These are phyloP conservation scores for Gambelia wislizenii DNA, from an alignment of 2,797 vertebrate species.

Conservation along the genomic window DNA sequence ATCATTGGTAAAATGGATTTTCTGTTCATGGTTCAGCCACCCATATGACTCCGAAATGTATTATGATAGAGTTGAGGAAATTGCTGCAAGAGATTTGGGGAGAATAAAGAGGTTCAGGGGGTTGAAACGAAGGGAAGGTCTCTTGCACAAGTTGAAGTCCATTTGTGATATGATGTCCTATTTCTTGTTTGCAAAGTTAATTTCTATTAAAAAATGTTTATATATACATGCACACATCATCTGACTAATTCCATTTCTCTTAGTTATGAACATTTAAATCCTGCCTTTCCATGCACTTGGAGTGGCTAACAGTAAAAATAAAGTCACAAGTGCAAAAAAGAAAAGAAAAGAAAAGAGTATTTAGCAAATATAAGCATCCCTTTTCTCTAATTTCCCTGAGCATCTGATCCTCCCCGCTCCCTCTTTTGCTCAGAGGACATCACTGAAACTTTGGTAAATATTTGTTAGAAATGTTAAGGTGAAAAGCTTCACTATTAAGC, in stretches of 20 bases:
- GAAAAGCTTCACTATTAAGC: neutral
- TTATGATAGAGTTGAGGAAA: neutral
- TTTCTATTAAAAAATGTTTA: neutral
- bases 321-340: neutral
- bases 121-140: neutral
- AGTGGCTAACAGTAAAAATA: neutral
- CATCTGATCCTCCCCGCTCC: neutral
- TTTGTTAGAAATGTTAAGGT: conserved; percentile 9
- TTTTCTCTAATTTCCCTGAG: neutral
- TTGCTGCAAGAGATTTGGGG: neutral
- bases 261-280: neutral
- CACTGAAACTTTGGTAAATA: neutral
- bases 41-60: neutral
- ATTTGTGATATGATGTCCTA: neutral
- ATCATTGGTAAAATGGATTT: neutral
- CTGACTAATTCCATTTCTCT: neutral
- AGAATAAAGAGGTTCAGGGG: neutral
- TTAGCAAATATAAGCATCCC: neutral
- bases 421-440: neutral
- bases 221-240: neutral
- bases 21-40: neutral
- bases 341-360: too few species aligned
- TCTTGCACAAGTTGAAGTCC: neutral
- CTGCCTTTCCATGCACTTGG: neutral
- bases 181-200: neutral